Base-by-base conservation (phyloP, 2,113 vertebrate species). In the Perca flavescens region DNA sequence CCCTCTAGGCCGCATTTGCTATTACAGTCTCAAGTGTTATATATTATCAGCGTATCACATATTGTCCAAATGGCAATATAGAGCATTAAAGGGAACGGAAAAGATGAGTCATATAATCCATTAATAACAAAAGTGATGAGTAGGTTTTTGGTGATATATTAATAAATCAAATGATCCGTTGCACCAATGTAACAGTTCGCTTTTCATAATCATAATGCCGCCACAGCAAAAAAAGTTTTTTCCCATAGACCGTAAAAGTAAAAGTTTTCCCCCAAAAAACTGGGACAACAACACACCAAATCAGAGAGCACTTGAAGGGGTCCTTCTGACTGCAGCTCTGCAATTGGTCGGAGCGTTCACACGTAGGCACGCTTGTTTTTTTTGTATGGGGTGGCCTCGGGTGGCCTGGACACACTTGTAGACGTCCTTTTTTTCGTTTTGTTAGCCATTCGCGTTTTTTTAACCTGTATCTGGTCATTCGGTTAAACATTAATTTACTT, bases 301-400 rank as follows among this genome's bases (percentile, higher is more conserved):
- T 49, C 25, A 12, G 14, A n/a, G 19, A 8, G 69, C n/a, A 52
- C 60, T 0, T 92, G 72, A 92, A 92, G 57, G 61, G 1, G 0
- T 3, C 77, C 14, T 64, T 61, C 17, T 0, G 11, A 50, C 1
- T 36, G 12, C 65, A 36, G 75, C 52, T 79, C 60, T 81, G 64
- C 7, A 0, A 93, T 92, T 91, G 88, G 92, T 43, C 65, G 4
- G 74, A 5, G 12, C 2, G 3, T 6, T 60, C 0, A 7, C 1
- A 86, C 84, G 86, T 85, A 43, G 4, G 2, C 16, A 74, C 86
- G 82, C 9, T 50, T 6, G 40, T 34, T 34, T 34, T 64, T 36
- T 16, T 1, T 17, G 2, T 36, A 62, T 53, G 25, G 2, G 62
- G 8, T 28, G 10, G 21, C 40, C 19, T 53, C 25, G 2, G 62